A percentile compares a stretch with the other conserved stretches of the same genome.
Conservation (phyloP, 1,140 invertebrate species). For the Geopemphigus sp. region DNA sequence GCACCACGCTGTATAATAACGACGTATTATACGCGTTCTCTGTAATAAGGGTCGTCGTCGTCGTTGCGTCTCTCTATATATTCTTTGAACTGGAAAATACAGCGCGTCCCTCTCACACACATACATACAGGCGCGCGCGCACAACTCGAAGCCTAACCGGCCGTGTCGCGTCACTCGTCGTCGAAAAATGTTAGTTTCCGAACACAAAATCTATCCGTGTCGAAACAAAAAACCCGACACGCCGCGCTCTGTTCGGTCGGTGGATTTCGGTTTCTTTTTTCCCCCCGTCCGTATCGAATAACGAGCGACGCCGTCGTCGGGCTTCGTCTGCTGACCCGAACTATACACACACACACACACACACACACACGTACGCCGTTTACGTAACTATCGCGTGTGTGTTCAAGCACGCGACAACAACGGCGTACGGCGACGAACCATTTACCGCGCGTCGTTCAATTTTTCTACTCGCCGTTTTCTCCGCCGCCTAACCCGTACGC, state of each 20-base stretch:
- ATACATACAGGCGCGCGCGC: no score
- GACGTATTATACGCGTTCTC: not conserved
- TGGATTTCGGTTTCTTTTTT: not conserved
- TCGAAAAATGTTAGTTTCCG: slow-evolving; percentile 36
- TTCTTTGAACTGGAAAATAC: slow-evolving; percentile 39
- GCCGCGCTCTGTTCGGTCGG: no score
- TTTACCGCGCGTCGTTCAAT: not conserved
- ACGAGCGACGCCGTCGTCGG: slow-evolving; percentile 34
- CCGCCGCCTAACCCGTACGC: no score
- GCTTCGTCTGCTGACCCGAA: slow-evolving; percentile 47
- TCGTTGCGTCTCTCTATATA: not conserved
- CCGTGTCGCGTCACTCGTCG: not conserved
- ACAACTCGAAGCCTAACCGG: not conserved
- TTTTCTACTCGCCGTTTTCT: not conserved
- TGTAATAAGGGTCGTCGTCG: slow-evolving; percentile 12
- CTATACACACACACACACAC: no score
- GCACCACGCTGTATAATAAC: not conserved
- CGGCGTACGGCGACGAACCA: no score
- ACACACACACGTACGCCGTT: slow-evolving; percentile 12
- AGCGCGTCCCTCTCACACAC: no score
- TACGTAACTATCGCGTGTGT: slow-evolving; percentile 16
- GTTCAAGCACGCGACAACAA: no score
- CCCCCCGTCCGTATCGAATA: not conserved
- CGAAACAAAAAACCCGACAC: not conserved
- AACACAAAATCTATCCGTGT: not conserved